Evolutionary conservation across 1,140 invertebrate genomes (phyloP).

Genomic region (Drosophila eugracilis): DNA sequence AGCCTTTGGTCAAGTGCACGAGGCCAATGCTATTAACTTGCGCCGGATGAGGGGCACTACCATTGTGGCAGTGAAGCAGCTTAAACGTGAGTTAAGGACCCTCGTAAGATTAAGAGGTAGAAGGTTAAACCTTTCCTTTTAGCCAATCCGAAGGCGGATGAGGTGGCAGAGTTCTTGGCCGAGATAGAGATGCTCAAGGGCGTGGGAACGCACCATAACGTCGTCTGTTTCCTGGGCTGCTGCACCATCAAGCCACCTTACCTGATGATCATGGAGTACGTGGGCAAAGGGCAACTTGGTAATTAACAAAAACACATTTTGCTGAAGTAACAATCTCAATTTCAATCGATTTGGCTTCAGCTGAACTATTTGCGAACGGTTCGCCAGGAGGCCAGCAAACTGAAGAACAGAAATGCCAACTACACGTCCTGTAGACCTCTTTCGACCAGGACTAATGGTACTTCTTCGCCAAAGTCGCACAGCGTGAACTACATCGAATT

Average conservation of each 20-base stretch:
- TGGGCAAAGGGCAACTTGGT: slow-evolving; percentile 92
- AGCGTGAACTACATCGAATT: slow-evolving; percentile 74
- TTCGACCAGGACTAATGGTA: slow-evolving; percentile 1
- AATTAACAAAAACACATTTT: neutral
- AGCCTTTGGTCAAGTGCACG: slow-evolving; percentile 90
- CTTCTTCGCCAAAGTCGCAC: slow-evolving; percentile 10
- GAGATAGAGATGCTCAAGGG: slow-evolving; percentile 93
- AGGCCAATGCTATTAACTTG: slow-evolving; percentile 86
- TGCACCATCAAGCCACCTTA: slow-evolving; percentile 89
- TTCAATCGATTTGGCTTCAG: slow-evolving; percentile 17
- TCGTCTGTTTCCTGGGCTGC: slow-evolving; percentile 92
- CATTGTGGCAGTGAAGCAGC: slow-evolving; percentile 90
- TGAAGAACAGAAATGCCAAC: slow-evolving; percentile 56
- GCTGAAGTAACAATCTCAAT: neutral
- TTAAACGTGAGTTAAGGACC: slow-evolving; percentile 87
- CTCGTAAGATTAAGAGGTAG: neutral
- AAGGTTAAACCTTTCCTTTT: neutral
- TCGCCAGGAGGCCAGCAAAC: slow-evolving; percentile 57
- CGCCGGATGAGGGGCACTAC: slow-evolving; percentile 85
- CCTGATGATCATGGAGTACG: slow-evolving; percentile 92
- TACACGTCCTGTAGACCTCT: slow-evolving; percentile 34
- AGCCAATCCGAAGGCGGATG: slow-evolving; percentile 86
- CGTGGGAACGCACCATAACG: slow-evolving; percentile 91
- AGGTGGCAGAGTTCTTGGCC: slow-evolving; percentile 88
- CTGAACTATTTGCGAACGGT: slow-evolving; percentile 66